A percentile compares a stretch with the other conserved stretches of the same genome.
phyloP scores from a whole-genome alignment of 2,888 invertebrate genomes.

The Cryptocephalus moraei region DNA sequence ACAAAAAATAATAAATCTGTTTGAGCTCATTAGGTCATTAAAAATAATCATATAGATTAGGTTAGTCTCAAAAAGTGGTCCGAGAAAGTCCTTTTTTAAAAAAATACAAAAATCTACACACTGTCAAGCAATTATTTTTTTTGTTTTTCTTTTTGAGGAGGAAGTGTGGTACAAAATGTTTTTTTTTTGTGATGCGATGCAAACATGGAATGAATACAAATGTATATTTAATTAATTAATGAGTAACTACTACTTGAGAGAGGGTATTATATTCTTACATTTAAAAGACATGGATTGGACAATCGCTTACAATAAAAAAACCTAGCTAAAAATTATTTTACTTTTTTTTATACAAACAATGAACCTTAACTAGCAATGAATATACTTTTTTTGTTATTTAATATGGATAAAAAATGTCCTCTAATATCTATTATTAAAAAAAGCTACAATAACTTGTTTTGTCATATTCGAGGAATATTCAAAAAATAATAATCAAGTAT shows the following conservation, averaged over 20 bases:
- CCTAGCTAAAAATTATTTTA: slow-evolving; percentile 30
- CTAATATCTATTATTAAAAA: slow-evolving; percentile 23
- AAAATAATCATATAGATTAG: too few relatives aligned
- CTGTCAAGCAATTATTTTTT: too few relatives aligned
- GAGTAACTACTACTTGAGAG: too few relatives aligned
- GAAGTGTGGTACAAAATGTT: not conserved
- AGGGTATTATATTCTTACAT: too few relatives aligned
- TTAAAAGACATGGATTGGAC: slow-evolving; percentile 25
- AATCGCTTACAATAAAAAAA: slow-evolving; percentile 38
- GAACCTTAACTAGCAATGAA: slow-evolving; percentile 33
- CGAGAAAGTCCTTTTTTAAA: too few relatives aligned
- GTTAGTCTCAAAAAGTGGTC: too few relatives aligned
- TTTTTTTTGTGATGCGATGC: slow-evolving; percentile 30
- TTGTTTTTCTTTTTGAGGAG: too few relatives aligned
- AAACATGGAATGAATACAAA: slow-evolving; percentile 33
- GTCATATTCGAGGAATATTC: too few relatives aligned
- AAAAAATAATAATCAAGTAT: too few relatives aligned
- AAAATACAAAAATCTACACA: too few relatives aligned
- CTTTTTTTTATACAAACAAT: slow-evolving; percentile 40
- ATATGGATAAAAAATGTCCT: slow-evolving; percentile 26
- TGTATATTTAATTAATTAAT: not conserved
- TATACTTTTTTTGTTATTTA: slow-evolving; percentile 14
- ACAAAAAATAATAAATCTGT: too few relatives aligned
- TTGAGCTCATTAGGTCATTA: too few relatives aligned
- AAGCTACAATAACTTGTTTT: slow-evolving; percentile 24